These are phyloP conservation scores for Drosophila punjabiensis DNA, from an alignment of 1,140 invertebrate species.

Conservation along the genomic window DNA sequence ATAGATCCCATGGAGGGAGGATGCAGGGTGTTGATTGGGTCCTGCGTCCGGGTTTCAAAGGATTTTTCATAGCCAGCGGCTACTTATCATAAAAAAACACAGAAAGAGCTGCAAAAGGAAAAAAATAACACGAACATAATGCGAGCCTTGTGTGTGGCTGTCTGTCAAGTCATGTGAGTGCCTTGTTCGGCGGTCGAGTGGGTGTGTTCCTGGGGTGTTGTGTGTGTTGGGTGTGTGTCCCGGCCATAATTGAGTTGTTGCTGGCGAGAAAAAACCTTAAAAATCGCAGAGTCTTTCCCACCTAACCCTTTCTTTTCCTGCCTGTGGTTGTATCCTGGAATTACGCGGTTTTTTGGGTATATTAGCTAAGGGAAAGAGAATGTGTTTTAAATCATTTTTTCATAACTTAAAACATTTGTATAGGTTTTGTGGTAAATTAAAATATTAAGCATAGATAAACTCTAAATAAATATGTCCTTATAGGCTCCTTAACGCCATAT, in stretches of 20 bases:
- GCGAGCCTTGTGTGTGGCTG: conserved; percentile 52
- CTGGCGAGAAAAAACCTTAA: conserved; percentile 55
- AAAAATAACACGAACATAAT: conserved; percentile 64
- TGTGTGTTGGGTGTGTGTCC: conserved; percentile 44
- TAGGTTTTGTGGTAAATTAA: background rate
- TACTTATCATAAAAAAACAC: conserved; percentile 78
- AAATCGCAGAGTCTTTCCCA: conserved; percentile 32
- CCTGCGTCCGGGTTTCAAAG: conserved; percentile 63
- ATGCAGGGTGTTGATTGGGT: conserved; percentile 64
- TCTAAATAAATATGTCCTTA: background rate
- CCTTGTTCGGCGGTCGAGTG: conserved; percentile 22
- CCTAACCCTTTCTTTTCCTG: conserved; percentile 39
- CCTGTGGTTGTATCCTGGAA: background rate
- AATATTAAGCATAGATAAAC: background rate
- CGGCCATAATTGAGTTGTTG: conserved; percentile 79
- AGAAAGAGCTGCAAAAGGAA: conserved; percentile 14
- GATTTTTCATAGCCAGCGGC: conserved; percentile 78
- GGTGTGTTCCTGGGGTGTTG: conserved; percentile 34
- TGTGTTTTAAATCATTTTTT: background rate
- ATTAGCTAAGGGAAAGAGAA: background rate
- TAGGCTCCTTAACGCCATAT: background rate
- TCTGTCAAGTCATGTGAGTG: conserved; percentile 76
- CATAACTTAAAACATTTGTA: background rate
- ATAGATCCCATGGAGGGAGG: conserved; percentile 30
- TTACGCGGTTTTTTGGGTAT: background rate